A percentile compares a stretch with the other conserved stretches of the same genome.
Conservation (phyloP, 2,113 vertebrate genomes). For the Ranitomeya imitator region DNA sequence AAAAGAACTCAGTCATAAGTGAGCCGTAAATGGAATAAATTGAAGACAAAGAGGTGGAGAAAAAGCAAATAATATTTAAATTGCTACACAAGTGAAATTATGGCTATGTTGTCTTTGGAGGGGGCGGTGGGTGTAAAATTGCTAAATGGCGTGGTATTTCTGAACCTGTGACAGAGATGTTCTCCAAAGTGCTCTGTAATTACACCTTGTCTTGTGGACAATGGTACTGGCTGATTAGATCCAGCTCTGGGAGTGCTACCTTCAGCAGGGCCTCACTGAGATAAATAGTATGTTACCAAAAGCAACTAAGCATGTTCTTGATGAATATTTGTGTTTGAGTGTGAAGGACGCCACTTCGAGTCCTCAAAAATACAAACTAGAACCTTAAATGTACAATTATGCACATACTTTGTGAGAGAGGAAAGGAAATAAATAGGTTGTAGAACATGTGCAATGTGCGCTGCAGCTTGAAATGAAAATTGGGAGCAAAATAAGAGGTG, state of each 20-base stretch:
- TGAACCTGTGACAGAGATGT: slow-evolving; percentile 52
- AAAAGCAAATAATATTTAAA: slow-evolving; percentile 54
- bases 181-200: slow-evolving; percentile 63
- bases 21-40: slow-evolving; percentile 6
- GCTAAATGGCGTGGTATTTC: slow-evolving; percentile 60
- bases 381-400: slow-evolving; percentile 35
- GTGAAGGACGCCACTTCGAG: slow-evolving; percentile 47
- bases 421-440: not conserved
- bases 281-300: slow-evolving; percentile 49
- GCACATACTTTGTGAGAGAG: not conserved
- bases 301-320: slow-evolving; percentile 29
- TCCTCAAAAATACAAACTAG: slow-evolving; percentile 1
- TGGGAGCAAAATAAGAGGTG: not conserved
- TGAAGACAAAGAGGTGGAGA: slow-evolving; percentile 33
- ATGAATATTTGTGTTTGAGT: slow-evolving; percentile 51
- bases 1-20: slow-evolving; percentile 36
- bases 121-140: slow-evolving; percentile 42
- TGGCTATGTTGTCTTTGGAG: slow-evolving; percentile 28
- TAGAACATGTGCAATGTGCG: not conserved
- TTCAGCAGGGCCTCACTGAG: slow-evolving; percentile 25
- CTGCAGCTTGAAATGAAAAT: not conserved
- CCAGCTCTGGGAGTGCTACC: slow-evolving; percentile 22
- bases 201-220: slow-evolving; percentile 58
- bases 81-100: slow-evolving; percentile 56
- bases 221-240: slow-evolving; percentile 56